Evolutionary conservation across 2,113 vertebrate genomes (phyloP).

Genomic region (Peromyscus californicus): DNA sequence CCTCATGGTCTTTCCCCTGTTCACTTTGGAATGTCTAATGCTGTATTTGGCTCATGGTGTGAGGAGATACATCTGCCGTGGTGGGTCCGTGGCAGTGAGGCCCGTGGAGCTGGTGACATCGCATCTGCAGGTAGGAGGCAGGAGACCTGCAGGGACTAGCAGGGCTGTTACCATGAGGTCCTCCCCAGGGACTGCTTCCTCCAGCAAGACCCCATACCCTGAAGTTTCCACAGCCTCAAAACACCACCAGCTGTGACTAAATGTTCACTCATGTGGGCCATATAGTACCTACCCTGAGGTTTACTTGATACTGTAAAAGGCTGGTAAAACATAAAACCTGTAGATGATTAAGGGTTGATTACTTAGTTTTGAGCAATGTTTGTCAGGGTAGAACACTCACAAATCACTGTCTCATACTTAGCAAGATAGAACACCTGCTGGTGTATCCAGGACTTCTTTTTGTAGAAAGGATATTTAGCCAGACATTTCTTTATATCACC

Average conservation of each 20-base stretch:
- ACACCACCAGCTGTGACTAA: not conserved
- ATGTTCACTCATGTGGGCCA: not conserved
- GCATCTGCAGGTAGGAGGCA: not conserved
- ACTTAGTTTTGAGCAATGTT: constrained; percentile 43
- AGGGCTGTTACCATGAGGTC: not conserved
- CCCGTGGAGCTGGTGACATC: too few species aligned
- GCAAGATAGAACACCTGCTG: not conserved
- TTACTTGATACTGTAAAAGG: constrained; percentile 31
- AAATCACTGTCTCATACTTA: constrained; percentile 32
- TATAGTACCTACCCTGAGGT: not conserved
- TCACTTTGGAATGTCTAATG: not conserved
- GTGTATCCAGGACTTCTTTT: constrained; percentile 17
- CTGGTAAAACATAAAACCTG: constrained; percentile 7
- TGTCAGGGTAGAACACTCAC: not conserved
- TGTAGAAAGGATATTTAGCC: not conserved
- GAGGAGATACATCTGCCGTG: not conserved
- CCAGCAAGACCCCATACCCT: not conserved
- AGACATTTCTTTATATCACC: constrained; percentile 42
- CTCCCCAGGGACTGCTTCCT: not conserved
- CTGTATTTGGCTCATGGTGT: not conserved
- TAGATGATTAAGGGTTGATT: not conserved
- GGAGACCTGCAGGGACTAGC: not conserved
- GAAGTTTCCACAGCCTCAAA: not conserved
- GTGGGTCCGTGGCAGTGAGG: not conserved
- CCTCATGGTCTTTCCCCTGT: not conserved